Conservation (phyloP, 2,888 invertebrate genomes). For the Amblyteles armatorius region DNA sequence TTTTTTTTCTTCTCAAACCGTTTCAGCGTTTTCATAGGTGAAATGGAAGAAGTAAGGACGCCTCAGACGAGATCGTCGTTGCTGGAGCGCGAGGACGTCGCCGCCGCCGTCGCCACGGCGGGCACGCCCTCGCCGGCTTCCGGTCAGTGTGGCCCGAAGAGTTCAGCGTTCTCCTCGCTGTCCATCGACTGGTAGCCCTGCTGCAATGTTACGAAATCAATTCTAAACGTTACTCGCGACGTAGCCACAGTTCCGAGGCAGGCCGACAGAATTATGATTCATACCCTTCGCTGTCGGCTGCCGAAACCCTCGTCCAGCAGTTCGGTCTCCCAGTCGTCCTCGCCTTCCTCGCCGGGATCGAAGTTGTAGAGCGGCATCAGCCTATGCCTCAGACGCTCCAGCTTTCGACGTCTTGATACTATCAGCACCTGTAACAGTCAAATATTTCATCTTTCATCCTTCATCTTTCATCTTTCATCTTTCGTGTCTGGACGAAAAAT, state of each 20-base stretch:
- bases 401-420: conserved; percentile 85
- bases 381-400: conserved; percentile 87
- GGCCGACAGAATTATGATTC: conserved; percentile 71
- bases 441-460: no score
- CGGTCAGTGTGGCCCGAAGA: conserved; percentile 78
- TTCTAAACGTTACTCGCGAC: conserved; percentile 71
- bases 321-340: conserved; percentile 89
- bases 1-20: not conserved
- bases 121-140: conserved; percentile 60
- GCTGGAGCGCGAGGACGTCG: conserved; percentile 53
- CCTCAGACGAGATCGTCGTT: conserved; percentile 52
- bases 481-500: not conserved
- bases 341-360: conserved; percentile 88
- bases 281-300: conserved; percentile 81
- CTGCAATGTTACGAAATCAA: conserved; percentile 75
- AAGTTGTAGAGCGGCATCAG: conserved; percentile 90
- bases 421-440: conserved; percentile 84
- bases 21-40: not conserved
- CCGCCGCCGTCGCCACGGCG: conserved; percentile 17
- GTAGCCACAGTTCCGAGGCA: conserved; percentile 68
- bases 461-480: no score
- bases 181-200: conserved; percentile 83
- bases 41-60: conserved; percentile 20
- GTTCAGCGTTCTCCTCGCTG: conserved; percentile 81
- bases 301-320: conserved; percentile 84